Base-by-base conservation (phyloP, 2,797 vertebrate genomes). In the Enteromius thamalakanensis region DNA sequence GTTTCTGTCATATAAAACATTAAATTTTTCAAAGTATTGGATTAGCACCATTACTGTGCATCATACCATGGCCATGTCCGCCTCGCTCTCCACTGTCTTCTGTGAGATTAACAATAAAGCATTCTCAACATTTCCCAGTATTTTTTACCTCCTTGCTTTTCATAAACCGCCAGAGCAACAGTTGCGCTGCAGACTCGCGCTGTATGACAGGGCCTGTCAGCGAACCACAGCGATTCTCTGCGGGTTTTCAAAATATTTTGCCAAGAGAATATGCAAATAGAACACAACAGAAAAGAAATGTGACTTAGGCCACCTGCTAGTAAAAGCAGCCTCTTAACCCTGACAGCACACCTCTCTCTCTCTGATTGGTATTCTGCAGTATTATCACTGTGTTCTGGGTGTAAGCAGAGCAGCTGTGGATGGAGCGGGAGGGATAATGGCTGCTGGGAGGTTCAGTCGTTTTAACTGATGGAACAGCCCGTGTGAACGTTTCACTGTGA, bases 401-500 rank as follows among this genome's bases (percentile, higher is more conserved):
- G 64, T 69, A 64, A 49, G 69, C 79, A 64, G 45, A 70, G 74
- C 71, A 82, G 80, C 75, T 74, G 74, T 84, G 45, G 69, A 80
- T 79, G 69, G 34, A 64, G 34, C 17, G 23, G 51, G 76, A 75
- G 34, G 76, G 21, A 86, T 88, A 88, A 87, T 86, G 82, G 80
- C 76, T 82, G 65, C 79, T 79, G 71, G 81, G 42, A 79, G 58
- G 82, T 79, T 85, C 55, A 79, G 81, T 82, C 70, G 74, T 67
- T 83, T 79, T 81, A 84, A 86, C 79, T 80, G 83, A 86, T 80
- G 72, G 76, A 87, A 80, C 76, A 64, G 79, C 42, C 21, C 40
- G 40, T 40, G 64, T 79, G 64, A 76, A 79, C 23, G n/a, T 81
- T 84, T 78, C 79, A 11, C 68, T 60, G 83, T 85, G 83, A 88